These are phyloP conservation scores for Drosophila elegans DNA, from an alignment of 1,140 invertebrate species.

Conservation along the genomic window DNA sequence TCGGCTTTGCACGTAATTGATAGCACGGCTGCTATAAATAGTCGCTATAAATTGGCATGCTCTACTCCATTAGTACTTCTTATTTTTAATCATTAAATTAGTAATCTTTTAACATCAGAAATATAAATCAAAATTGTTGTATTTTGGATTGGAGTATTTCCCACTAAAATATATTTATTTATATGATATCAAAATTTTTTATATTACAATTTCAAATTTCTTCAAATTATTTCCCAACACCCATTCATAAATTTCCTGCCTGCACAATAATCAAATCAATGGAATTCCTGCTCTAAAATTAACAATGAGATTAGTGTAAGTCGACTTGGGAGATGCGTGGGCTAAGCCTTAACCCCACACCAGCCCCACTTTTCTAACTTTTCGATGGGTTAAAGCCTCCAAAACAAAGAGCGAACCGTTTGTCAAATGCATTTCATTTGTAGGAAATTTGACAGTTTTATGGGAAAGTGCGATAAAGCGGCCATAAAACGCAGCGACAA, in stretches of 20 bases:
- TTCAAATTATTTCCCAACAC: not conserved
- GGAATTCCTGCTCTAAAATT: slow-evolving; percentile 3
- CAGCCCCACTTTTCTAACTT: not conserved
- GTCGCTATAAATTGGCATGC: slow-evolving; percentile 19
- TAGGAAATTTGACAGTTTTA: slow-evolving; percentile 56
- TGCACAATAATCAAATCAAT: too few relatives aligned
- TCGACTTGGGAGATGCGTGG: slow-evolving; percentile 16
- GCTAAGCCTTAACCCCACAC: slow-evolving; percentile 17
- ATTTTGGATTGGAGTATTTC: too few relatives aligned
- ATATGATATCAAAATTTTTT: too few relatives aligned
- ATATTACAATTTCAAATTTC: too few relatives aligned
- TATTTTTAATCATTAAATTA: too few relatives aligned
- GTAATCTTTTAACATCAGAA: too few relatives aligned
- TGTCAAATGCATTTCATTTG: slow-evolving; percentile 56
- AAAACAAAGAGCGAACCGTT: slow-evolving; percentile 30
- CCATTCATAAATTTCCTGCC: not conserved
- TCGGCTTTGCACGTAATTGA: slow-evolving; percentile 36
- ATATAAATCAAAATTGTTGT: too few relatives aligned
- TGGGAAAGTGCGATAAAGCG: slow-evolving; percentile 40
- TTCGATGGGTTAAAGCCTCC: slow-evolving; percentile 4
- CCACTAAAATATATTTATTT: too few relatives aligned
- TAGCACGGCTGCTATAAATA: slow-evolving; percentile 19
- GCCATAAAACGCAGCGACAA: slow-evolving; percentile 48
- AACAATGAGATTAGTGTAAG: slow-evolving; percentile 12
- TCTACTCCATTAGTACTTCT: not conserved